Evolutionary conservation across 2,888 invertebrate genomes (phyloP).

Genomic region (Argyresthia goedartella): DNA sequence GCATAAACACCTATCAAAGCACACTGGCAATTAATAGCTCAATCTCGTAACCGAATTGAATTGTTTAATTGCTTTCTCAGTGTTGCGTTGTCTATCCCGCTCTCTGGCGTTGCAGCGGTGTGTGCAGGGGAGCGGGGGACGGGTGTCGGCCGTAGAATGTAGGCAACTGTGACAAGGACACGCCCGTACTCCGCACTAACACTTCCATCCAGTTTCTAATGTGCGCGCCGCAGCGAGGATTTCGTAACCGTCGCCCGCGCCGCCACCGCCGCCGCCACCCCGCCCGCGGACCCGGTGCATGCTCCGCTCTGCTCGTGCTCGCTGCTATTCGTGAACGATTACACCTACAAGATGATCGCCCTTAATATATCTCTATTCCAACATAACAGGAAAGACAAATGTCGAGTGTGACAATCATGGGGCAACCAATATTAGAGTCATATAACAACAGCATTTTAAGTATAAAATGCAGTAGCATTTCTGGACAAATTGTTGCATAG

Average conservation of each 20-base stretch:
- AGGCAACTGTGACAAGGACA: conserved; percentile 71
- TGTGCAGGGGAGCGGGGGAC: conserved; percentile 31
- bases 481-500: neutral
- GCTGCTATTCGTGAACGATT: conserved; percentile 30
- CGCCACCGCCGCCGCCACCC: conserved; percentile 41
- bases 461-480: neutral
- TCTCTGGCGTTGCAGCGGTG: conserved; percentile 26
- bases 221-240: conserved; percentile 55
- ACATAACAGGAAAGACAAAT: neutral
- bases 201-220: conserved; percentile 71
- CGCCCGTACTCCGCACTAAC: conserved; percentile 64
- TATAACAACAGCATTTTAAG: too few species aligned
- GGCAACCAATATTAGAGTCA: neutral
- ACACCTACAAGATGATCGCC: conserved; percentile 25
- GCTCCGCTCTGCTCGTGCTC: conserved; percentile 24
- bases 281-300: conserved; percentile 16
- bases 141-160: conserved; percentile 59
- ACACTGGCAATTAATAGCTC: neutral
- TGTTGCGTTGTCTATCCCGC: conserved; percentile 59
- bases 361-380: neutral
- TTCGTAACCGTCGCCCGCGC: conserved; percentile 48
- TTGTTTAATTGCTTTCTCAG: conserved; percentile 48
- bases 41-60: conserved; percentile 25
- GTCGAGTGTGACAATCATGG: neutral
- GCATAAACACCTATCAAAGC: neutral